Conservation (phyloP, 2,888 invertebrate genomes). For the Lepidonotus clava region DNA sequence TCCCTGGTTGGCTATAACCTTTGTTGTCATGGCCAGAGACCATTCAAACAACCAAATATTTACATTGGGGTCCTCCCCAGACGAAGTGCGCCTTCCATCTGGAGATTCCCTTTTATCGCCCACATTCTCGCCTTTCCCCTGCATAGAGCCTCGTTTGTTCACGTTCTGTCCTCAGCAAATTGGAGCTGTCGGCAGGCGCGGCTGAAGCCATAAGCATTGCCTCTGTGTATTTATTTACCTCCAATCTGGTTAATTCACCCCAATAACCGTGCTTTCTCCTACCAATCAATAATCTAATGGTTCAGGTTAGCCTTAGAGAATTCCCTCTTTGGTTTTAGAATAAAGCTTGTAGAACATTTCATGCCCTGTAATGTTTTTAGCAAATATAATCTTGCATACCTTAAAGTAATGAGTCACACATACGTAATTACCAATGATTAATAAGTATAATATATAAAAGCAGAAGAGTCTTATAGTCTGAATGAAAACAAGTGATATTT, state of each 20-base stretch:
- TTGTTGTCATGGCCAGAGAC: slow-evolving; percentile 34
- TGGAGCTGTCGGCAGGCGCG: slow-evolving; percentile 1
- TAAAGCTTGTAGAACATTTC: no score
- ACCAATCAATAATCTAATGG: slow-evolving; percentile 24
- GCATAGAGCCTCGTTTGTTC: slow-evolving; percentile 33
- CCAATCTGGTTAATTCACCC: slow-evolving; percentile 40
- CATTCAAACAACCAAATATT: slow-evolving; percentile 40
- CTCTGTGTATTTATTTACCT: background rate
- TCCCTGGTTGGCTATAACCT: slow-evolving; percentile 29
- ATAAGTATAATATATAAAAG: no score
- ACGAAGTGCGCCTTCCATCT: slow-evolving; percentile 33
- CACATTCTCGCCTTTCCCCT: background rate
- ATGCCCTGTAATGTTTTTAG: no score
- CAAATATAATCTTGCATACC: no score
- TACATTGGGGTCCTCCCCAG: slow-evolving; percentile 18
- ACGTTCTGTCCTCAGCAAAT: slow-evolving; percentile 8
- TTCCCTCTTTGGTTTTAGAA: no score
- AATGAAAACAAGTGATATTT: background rate
- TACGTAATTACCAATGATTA: no score
- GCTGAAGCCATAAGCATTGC: background rate
- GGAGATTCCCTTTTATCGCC: slow-evolving; percentile 21
- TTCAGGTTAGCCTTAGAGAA: background rate
- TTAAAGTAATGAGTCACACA: no score
- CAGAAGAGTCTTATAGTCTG: no score
- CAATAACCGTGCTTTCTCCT: background rate